phyloP scores from a whole-genome alignment of 2,888 invertebrate species.

The Gari tellinella region DNA sequence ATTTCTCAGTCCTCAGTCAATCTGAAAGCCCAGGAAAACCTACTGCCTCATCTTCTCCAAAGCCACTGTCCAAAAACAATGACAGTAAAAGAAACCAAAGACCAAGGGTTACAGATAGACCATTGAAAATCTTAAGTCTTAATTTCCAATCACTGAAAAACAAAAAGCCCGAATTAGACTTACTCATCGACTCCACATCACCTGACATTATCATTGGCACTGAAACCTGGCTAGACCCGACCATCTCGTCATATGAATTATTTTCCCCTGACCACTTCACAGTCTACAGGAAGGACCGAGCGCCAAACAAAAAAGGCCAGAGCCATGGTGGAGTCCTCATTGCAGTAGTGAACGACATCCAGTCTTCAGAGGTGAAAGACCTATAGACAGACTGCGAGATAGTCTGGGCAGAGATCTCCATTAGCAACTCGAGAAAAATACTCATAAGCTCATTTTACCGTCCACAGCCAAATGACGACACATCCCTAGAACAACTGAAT shows the following conservation, averaged over 20 bases:
- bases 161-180: constrained; percentile 8
- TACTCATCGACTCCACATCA: not conserved
- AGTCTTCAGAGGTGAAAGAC: not conserved
- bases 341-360: not conserved
- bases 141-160: too few relatives aligned
- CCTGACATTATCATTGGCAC: too few relatives aligned
- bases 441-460: not conserved
- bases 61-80: constrained; percentile 1
- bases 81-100: too few relatives aligned
- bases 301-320: constrained; percentile 15
- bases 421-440: not conserved
- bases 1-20: not conserved
- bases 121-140: constrained; percentile 4
- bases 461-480: constrained; percentile 1
- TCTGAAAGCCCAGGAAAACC: constrained; percentile 6
- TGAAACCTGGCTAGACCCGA: constrained; percentile 21
- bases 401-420: constrained; percentile 1
- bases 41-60: constrained; percentile 12
- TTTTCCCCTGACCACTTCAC: constrained; percentile 8
- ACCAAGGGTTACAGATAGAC: not conserved
- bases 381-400: constrained; percentile 4
- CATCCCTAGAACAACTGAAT: constrained; percentile 3
- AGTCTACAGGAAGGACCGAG: constrained; percentile 22
- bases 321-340: too few relatives aligned
- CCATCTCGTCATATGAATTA: constrained; percentile 14